Evolutionary conservation across 1,140 invertebrate genomes (phyloP).

Genomic region (Subanguina moxae): DNA sequence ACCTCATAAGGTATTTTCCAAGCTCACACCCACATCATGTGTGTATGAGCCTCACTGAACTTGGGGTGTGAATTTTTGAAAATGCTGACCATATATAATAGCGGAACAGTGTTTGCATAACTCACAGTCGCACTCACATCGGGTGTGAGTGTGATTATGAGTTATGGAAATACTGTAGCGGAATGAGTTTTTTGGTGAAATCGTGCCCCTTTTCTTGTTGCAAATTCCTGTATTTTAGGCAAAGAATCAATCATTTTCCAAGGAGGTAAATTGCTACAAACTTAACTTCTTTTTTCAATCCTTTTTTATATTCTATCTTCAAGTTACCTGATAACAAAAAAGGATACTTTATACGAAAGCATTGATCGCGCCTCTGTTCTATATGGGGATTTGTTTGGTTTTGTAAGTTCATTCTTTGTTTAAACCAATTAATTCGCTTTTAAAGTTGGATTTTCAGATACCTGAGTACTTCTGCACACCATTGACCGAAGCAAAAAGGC

Average conservation of each 20-base stretch:
- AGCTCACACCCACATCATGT: too few species aligned
- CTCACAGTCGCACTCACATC: too few species aligned
- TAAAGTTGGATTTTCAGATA: conserved; percentile 35
- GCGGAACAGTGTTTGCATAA: too few species aligned
- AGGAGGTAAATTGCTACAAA: conserved; percentile 22
- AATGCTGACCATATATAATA: too few species aligned
- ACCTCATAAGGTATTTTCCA: too few species aligned
- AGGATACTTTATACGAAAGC: conserved; percentile 39
- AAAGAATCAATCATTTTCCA: conserved; percentile 45
- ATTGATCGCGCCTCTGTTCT: conserved; percentile 27
- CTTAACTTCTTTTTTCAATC: conserved; percentile 13
- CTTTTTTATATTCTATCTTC: neutral
- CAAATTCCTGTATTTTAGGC: conserved; percentile 41
- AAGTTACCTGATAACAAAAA: conserved; percentile 34
- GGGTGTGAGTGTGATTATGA: too few species aligned
- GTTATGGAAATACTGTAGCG: too few species aligned
- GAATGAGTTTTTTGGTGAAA: too few species aligned
- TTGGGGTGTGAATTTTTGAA: too few species aligned
- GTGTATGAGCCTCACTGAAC: too few species aligned
- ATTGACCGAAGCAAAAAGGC: conserved; percentile 20
- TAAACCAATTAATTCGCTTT: neutral
- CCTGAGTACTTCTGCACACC: conserved; percentile 55
- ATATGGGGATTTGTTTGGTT: conserved; percentile 42
- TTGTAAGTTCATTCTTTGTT: conserved; percentile 27
- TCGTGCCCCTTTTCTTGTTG: too few species aligned